A percentile compares a stretch with the other conserved stretches of the same genome.
phyloP scores from a whole-genome alignment of 2,113 vertebrate species.

The Jacana jacana region DNA sequence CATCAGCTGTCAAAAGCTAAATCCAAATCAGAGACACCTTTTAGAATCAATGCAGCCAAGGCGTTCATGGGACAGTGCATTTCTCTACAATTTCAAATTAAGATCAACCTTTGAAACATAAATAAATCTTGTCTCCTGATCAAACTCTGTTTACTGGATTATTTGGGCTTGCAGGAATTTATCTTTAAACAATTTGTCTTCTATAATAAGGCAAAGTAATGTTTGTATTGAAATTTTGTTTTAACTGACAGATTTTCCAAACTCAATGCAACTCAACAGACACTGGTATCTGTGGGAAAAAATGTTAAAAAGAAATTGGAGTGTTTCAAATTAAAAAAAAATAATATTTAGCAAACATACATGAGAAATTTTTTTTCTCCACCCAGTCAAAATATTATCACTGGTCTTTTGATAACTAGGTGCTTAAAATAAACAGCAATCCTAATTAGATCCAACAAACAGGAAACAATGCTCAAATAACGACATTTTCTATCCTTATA shows the following conservation, averaged over 20 bases:
- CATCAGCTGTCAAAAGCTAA: constrained; percentile 1
- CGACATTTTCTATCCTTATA: not conserved
- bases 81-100: constrained; percentile 18
- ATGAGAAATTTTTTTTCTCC: not conserved
- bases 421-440: not conserved
- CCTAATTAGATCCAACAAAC: not conserved
- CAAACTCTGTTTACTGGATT: not conserved
- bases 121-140: not conserved
- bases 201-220: not conserved
- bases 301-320: not conserved
- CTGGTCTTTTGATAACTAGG: not conserved
- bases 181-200: not conserved
- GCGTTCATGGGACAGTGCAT: not conserved
- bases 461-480: not conserved
- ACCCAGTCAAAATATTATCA: not conserved
- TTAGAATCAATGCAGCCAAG: not conserved
- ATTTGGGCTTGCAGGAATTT: not conserved
- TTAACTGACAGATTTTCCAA: not conserved
- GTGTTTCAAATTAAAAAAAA: not conserved
- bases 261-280: not conserved
- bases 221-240: not conserved
- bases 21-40: not conserved
- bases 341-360: not conserved
- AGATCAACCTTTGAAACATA: not conserved
- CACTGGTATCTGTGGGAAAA: not conserved